A percentile compares a stretch with the other conserved stretches of the same genome.
These are phyloP conservation scores for Melinaea marsaeus DNA, from an alignment of 2,888 invertebrate genomes.

Conservation along the genomic window DNA sequence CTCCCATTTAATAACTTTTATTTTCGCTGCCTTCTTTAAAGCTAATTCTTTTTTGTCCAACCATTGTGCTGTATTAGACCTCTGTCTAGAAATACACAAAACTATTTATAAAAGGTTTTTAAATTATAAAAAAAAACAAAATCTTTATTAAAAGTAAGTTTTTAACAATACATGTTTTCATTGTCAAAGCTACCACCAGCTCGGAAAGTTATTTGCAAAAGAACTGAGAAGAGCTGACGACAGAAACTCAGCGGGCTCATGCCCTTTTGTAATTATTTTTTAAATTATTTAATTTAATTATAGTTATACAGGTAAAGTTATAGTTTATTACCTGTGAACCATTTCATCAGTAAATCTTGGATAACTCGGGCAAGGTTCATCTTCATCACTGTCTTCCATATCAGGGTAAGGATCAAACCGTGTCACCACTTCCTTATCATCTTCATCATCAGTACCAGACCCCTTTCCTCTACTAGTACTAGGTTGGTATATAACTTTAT, in stretches of 20 bases:
- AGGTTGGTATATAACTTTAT: slow-evolving; percentile 52
- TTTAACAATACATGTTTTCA: no score
- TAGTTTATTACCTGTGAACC: slow-evolving; percentile 40
- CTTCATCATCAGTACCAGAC: slow-evolving; percentile 51
- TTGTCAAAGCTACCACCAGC: no score
- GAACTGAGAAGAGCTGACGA: no score
- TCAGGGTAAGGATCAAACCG: slow-evolving; percentile 85
- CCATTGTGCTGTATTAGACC: slow-evolving; percentile 93
- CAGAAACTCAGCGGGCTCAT: no score
- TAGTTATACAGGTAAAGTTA: slow-evolving; percentile 30
- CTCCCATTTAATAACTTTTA: slow-evolving; percentile 86
- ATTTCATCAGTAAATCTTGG: slow-evolving; percentile 28
- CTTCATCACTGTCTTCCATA: slow-evolving; percentile 87
- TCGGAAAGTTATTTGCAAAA: no score
- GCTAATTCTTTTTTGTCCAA: slow-evolving; percentile 93
- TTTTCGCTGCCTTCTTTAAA: slow-evolving; percentile 86
- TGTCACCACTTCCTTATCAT: slow-evolving; percentile 65
- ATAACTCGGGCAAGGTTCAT: slow-evolving; percentile 67
- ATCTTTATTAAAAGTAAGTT: no score
- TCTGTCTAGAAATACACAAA: slow-evolving; percentile 72
- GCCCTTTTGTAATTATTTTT: no score
- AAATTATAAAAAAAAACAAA: no score
- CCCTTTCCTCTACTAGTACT: slow-evolving; percentile 59
- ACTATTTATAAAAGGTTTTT: neutral
- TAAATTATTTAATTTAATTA: slow-evolving; percentile 4